phyloP scores from a whole-genome alignment of 2,888 invertebrate species.

The Amphipyra tragopoginis region DNA sequence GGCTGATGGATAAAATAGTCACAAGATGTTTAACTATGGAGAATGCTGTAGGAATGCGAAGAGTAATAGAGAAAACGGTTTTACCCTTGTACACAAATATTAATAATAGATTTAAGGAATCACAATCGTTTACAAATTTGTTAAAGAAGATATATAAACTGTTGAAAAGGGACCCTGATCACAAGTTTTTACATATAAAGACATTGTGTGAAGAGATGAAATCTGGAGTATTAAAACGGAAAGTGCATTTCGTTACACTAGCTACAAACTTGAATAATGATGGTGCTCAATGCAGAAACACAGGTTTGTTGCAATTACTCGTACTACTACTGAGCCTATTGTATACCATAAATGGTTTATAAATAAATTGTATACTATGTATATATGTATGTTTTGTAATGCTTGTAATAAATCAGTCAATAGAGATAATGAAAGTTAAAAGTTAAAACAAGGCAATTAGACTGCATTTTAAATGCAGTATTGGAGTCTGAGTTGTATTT shows the following conservation, averaged over 20 bases:
- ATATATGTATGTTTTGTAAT: too few relatives aligned
- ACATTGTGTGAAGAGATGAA: constrained; percentile 70
- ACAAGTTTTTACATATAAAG: constrained; percentile 73
- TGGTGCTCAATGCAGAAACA: too few relatives aligned
- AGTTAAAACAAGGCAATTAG: too few relatives aligned
- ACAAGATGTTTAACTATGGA: constrained; percentile 67
- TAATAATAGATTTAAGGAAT: constrained; percentile 63
- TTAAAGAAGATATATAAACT: constrained; percentile 57
- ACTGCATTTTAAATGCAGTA: too few relatives aligned
- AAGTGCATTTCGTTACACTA: constrained; percentile 70
- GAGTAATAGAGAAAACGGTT: constrained; percentile 69
- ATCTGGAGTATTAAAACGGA: constrained; percentile 60
- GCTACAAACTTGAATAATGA: constrained; percentile 47
- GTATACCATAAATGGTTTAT: too few relatives aligned
- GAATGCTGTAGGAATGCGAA: constrained; percentile 67
- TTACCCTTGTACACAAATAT: constrained; percentile 64
- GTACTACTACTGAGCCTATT: too few relatives aligned
- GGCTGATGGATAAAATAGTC: constrained; percentile 66
- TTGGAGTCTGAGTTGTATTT: too few relatives aligned
- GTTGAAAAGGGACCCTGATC: constrained; percentile 64
- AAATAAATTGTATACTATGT: too few relatives aligned
- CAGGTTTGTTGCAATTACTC: constrained; percentile 21
- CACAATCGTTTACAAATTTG: constrained; percentile 60
- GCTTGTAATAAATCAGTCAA: too few relatives aligned
- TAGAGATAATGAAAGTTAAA: too few relatives aligned